Conservation (phyloP, 92 coral and sea anemone genomes). For the Zoanthus gigantus region DNA sequence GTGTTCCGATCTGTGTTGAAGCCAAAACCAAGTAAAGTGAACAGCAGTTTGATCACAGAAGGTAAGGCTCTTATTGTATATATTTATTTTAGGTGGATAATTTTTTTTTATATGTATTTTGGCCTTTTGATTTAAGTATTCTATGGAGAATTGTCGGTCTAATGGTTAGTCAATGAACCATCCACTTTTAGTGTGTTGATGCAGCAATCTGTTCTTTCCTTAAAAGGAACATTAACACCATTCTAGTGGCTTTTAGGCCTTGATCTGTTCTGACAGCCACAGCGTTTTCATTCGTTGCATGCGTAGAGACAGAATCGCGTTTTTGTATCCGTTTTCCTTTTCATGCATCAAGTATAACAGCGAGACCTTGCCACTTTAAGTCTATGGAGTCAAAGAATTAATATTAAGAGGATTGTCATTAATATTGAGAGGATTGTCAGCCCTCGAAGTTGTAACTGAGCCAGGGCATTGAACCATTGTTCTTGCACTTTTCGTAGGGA, state of each 20-base stretch:
- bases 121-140: no score
- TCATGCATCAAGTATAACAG: no score
- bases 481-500: background rate
- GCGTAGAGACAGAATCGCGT: background rate
- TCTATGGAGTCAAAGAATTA: no score
- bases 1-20: background rate
- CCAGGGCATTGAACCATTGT: background rate
- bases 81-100: background rate
- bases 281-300: background rate
- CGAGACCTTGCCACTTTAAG: no score
- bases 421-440: no score
- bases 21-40: background rate
- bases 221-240: background rate
- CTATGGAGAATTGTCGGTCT: no score
- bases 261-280: background rate
- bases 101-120: background rate
- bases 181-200: no score
- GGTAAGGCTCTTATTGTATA: background rate
- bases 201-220: no score
- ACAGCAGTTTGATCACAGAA: background rate
- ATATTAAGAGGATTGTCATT: no score
- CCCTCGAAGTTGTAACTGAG: background rate
- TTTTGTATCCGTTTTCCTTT: background rate
- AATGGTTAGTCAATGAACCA: no score
- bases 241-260: background rate